Conservation (phyloP, 92 coral and sea anemone species). For the Epizoanthus ramosus region DNA sequence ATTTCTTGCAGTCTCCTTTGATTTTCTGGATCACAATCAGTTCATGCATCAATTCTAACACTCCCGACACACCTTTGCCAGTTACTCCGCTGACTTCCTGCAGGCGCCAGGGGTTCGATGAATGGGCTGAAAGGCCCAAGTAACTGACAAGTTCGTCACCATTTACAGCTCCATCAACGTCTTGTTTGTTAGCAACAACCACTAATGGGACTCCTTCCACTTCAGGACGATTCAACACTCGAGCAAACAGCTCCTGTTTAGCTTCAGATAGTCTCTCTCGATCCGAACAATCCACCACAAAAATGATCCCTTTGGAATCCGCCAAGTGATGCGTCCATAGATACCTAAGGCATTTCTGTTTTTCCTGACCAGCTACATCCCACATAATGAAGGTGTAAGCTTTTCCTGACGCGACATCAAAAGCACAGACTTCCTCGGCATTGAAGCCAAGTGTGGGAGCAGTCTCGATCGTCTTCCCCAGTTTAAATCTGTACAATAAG, state of each 20-base stretch:
- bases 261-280: constrained; percentile 19
- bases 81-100: constrained; percentile 6
- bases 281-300: constrained; percentile 30
- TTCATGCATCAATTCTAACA: constrained; percentile 10
- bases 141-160: constrained; percentile 11
- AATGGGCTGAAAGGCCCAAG: not conserved
- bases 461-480: constrained; percentile 12
- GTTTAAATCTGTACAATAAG: constrained; percentile 4
- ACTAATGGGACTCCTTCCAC: constrained; percentile 6
- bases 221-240: constrained; percentile 20
- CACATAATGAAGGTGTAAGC: not conserved
- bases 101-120: not conserved
- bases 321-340: constrained; percentile 22
- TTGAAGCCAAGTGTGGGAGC: constrained; percentile 24
- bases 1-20: not conserved
- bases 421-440: constrained; percentile 5
- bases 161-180: constrained; percentile 23
- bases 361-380: constrained; percentile 18
- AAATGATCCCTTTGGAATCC: constrained; percentile 15
- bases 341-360: not conserved
- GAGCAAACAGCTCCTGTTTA: constrained; percentile 16
- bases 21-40: constrained; percentile 21
- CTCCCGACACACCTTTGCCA: not conserved
- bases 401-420: constrained; percentile 17
- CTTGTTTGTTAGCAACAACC: constrained; percentile 35